Evolutionary conservation across 2,888 invertebrate species (phyloP).

Genomic region (Spatulosminthurus flaviceps): DNA sequence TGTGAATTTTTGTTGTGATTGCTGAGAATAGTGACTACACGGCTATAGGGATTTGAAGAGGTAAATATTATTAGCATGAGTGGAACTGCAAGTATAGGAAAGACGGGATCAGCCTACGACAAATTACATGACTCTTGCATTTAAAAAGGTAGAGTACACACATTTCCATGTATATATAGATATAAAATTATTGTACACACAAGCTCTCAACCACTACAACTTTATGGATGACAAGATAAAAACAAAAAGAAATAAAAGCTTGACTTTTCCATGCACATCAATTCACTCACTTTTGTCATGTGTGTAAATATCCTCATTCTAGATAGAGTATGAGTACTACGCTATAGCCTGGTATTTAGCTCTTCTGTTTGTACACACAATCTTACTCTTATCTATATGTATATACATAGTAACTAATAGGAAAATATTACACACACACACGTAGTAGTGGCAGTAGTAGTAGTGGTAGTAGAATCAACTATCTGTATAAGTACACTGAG

Average conservation of each 20-base stretch:
- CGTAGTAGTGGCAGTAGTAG: background rate
- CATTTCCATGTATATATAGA: background rate
- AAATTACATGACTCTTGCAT: background rate
- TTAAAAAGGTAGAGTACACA: background rate
- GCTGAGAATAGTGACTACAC: background rate
- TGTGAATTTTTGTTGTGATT: too few relatives aligned
- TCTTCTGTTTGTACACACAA: too few relatives aligned
- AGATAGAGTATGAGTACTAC: background rate
- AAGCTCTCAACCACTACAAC: background rate
- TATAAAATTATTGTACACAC: too few relatives aligned
- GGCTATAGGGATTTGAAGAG: too few relatives aligned
- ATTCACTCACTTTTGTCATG: background rate
- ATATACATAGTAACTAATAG: too few relatives aligned
- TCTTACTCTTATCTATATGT: too few relatives aligned
- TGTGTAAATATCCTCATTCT: background rate
- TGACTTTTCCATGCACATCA: background rate
- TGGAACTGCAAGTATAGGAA: too few relatives aligned
- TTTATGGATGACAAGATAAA: conserved; percentile 32
- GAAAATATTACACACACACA: too few relatives aligned
- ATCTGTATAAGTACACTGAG: background rate
- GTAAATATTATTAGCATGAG: too few relatives aligned
- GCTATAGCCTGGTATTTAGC: background rate
- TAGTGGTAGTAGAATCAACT: background rate
- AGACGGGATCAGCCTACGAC: too few relatives aligned
- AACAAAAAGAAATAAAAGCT: conserved; percentile 29